A percentile compares a stretch with the other conserved stretches of the same genome.
Evolutionary conservation across 2,113 vertebrate species (phyloP).

Genomic region (Poecile atricapillus): DNA sequence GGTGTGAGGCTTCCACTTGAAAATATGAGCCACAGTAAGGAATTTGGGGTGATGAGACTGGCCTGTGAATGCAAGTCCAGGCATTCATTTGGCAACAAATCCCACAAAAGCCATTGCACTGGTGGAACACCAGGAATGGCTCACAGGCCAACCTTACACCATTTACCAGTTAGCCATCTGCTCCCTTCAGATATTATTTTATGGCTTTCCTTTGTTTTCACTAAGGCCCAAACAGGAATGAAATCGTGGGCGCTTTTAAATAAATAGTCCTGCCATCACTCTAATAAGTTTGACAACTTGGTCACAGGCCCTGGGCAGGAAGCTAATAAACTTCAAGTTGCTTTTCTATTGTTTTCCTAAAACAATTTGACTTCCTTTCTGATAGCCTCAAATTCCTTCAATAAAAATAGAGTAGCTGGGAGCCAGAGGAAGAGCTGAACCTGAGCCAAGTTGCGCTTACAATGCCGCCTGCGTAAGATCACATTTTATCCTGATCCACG

Average conservation of each 20-base stretch:
- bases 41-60: background rate
- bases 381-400: conserved; percentile 82
- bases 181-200: conserved; percentile 53
- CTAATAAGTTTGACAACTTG: conserved; percentile 64
- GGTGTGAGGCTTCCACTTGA: background rate
- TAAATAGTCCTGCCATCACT: conserved; percentile 68
- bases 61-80: background rate
- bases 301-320: conserved; percentile 68
- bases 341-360: conserved; percentile 90
- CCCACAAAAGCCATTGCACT: background rate
- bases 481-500: conserved; percentile 61
- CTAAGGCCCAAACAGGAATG: conserved; percentile 57
- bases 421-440: conserved; percentile 76
- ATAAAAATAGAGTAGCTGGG: conserved; percentile 79
- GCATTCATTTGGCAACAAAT: background rate
- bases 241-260: conserved; percentile 63
- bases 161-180: conserved; percentile 30
- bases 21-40: background rate
- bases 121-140: background rate
- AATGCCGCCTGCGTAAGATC: conserved; percentile 67
- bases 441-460: conserved; percentile 78
- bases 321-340: conserved; percentile 78
- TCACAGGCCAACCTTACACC: background rate
- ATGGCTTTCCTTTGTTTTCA: conserved; percentile 65
- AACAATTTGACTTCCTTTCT: conserved; percentile 96